Conservation (phyloP, 2,797 vertebrate genomes). For the Intellagama lesueurii region DNA sequence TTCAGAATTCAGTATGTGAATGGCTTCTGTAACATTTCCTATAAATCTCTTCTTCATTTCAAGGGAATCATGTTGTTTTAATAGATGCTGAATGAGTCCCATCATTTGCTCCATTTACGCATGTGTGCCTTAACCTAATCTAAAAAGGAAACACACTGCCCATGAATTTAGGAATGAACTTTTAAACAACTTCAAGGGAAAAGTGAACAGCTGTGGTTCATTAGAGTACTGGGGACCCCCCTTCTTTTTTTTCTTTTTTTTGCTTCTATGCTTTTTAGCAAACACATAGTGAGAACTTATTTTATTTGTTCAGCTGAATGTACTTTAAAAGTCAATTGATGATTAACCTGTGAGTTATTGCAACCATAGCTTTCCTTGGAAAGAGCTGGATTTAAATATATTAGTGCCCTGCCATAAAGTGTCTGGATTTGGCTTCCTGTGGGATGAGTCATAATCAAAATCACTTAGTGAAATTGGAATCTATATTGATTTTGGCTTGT, state of each 20-base stretch:
- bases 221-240: constrained; percentile 40
- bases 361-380: constrained; percentile 40
- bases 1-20: neutral
- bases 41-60: neutral
- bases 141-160: constrained; percentile 19
- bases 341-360: constrained; percentile 65
- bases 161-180: constrained; percentile 39
- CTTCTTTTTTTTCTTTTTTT: constrained; percentile 15
- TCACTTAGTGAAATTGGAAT: constrained; percentile 60
- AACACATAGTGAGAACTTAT: constrained; percentile 45
- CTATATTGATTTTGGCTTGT: constrained; percentile 69
- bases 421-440: constrained; percentile 55
- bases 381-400: constrained; percentile 51
- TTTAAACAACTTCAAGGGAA: constrained; percentile 29
- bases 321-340: constrained; percentile 43
- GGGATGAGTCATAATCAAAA: constrained; percentile 53
- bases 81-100: neutral
- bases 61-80: neutral
- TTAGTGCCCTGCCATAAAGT: constrained; percentile 42
- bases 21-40: neutral
- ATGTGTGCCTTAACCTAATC: neutral
- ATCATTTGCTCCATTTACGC: neutral
- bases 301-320: constrained; percentile 68
- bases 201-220: constrained; percentile 54
- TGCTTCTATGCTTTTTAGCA: constrained; percentile 46